phyloP scores from a whole-genome alignment of 2,797 vertebrate genomes.

The Halcyon leucocephala region DNA sequence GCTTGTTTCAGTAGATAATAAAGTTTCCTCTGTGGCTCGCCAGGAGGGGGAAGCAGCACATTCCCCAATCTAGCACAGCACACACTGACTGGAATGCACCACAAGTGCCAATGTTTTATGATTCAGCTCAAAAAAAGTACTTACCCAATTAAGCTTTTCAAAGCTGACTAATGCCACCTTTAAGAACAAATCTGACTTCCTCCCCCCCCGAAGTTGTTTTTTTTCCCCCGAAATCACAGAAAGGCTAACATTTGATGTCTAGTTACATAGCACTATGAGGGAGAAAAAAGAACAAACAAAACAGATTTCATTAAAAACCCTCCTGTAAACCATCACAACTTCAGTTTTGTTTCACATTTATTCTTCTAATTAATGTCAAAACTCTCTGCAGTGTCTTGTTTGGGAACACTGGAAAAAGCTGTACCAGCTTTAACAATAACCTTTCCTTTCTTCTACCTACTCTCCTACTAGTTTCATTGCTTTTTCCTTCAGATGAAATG shows the following conservation, averaged over 20 bases:
- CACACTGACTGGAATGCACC: accelerated
- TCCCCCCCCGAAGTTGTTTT: neutral
- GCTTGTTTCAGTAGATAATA: neutral
- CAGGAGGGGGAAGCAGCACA: slow-evolving; percentile 52
- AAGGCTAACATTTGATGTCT: neutral
- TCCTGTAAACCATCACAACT: neutral
- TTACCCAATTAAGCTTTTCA: neutral
- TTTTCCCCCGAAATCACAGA: neutral
- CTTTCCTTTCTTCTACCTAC: neutral
- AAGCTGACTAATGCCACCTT: neutral
- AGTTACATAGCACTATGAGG: neutral
- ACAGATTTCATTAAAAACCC: neutral
- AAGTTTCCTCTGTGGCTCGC: neutral
- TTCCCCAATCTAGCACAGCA: neutral
- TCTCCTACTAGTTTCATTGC: neutral
- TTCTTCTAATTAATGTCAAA: neutral
- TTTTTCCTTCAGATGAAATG: neutral
- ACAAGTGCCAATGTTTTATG: accelerated
- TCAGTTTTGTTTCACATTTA: neutral
- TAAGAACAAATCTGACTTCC: neutral
- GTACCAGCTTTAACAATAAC: neutral
- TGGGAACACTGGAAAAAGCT: neutral
- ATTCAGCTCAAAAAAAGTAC: accelerated
- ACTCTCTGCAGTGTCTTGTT: neutral
- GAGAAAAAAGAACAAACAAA: neutral